Conservation (phyloP, 2,113 vertebrate genomes). For the Pongo pygmaeus region DNA sequence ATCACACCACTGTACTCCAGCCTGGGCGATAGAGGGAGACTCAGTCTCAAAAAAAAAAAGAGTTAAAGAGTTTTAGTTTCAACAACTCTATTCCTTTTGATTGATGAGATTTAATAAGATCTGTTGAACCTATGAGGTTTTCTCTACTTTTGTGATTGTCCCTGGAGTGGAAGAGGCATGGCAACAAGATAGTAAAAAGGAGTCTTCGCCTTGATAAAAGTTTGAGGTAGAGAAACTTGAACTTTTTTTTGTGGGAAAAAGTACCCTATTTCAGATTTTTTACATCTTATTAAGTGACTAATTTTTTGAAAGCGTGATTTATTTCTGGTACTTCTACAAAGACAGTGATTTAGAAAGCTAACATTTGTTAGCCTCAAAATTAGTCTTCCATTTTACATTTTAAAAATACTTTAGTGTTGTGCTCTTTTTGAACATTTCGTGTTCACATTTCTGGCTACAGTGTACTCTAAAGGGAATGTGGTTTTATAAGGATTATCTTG, state of each 20-base stretch:
- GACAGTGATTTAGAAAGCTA: neutral
- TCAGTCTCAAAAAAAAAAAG: no score
- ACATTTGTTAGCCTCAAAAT: slow-evolving; percentile 17
- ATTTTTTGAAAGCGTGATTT: slow-evolving; percentile 12
- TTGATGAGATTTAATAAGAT: neutral
- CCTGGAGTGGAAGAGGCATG: neutral
- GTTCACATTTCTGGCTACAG: slow-evolving; percentile 38
- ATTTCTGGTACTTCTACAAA: neutral
- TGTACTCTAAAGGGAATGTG: neutral
- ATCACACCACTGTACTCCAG: no score
- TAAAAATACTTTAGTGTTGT: neutral
- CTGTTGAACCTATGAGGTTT: neutral
- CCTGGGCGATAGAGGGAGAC: no score
- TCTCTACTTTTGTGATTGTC: neutral
- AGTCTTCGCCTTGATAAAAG: neutral
- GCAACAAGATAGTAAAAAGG: neutral
- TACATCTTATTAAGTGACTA: neutral
- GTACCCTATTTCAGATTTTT: neutral
- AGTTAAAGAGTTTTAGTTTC: no score
- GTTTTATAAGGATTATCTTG: slow-evolving; percentile 34
- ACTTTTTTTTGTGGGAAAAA: neutral
- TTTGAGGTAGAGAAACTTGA: neutral
- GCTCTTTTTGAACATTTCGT: slow-evolving; percentile 43
- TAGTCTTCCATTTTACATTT: slow-evolving; percentile 42
- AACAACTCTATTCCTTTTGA: neutral